These are phyloP conservation scores for Acleris laterana DNA, from an alignment of 2,888 invertebrate genomes.

Conservation along the genomic window DNA sequence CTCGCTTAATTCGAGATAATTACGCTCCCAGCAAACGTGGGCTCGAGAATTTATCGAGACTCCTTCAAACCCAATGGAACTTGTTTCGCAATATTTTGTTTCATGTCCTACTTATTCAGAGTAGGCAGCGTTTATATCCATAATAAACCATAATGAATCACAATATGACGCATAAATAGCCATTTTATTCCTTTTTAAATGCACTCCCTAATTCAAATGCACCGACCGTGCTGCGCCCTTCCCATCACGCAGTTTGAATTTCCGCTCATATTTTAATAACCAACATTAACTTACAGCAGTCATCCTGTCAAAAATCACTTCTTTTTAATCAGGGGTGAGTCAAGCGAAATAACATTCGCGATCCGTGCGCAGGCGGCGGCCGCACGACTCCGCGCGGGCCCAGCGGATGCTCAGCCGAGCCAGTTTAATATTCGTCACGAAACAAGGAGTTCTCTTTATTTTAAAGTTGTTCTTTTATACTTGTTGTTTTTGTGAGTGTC, in stretches of 20 bases:
- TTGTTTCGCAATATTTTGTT: conserved; percentile 45
- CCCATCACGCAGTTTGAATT: conserved; percentile 78
- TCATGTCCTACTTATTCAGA: conserved; percentile 55
- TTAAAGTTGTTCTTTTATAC: conserved; percentile 65
- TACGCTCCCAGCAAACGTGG: conserved; percentile 70
- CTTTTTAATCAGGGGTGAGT: conserved; percentile 75
- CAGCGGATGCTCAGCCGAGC: conserved; percentile 45
- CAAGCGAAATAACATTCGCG: conserved; percentile 69
- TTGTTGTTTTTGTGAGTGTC: conserved; percentile 69
- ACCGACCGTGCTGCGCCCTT: conserved; percentile 60
- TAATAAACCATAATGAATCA: conserved; percentile 63
- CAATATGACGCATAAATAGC: conserved; percentile 64
- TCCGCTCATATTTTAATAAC: conserved; percentile 77
- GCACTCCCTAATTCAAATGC: conserved; percentile 72
- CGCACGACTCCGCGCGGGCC: conserved; percentile 60
- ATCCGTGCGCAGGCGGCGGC: conserved; percentile 54
- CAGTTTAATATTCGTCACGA: conserved; percentile 73
- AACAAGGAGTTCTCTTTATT: conserved; percentile 67
- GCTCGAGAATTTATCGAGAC: conserved; percentile 66
- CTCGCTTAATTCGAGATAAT: conserved; percentile 80
- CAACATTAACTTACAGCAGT: conserved; percentile 69
- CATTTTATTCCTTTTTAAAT: conserved; percentile 71
- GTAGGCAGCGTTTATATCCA: conserved; percentile 59
- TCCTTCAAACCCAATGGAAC: conserved; percentile 52
- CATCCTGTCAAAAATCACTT: conserved; percentile 77